Evolutionary conservation across 2,113 vertebrate genomes (phyloP).

Genomic region (Zeus faber): DNA sequence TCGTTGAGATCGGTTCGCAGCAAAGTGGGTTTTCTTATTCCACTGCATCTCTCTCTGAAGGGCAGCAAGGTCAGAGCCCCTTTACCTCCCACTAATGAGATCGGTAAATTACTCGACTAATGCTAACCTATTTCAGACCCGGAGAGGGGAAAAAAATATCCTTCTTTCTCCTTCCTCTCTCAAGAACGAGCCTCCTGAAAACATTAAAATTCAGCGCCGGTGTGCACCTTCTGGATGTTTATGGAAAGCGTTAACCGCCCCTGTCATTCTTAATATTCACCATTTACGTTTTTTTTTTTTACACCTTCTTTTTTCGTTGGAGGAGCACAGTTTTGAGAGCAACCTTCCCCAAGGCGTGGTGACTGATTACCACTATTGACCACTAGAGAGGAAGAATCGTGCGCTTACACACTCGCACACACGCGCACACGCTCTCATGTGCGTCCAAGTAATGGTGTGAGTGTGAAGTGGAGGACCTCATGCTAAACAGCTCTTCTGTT

Average conservation of each 20-base stretch:
- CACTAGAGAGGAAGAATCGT: slow-evolving; percentile 76
- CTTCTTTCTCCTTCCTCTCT: neutral
- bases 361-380: slow-evolving; percentile 86
- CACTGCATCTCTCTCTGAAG: slow-evolving; percentile 53
- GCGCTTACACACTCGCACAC: neutral
- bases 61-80: slow-evolving; percentile 55
- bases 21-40: slow-evolving; percentile 57
- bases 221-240: slow-evolving; percentile 85
- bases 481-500: slow-evolving; percentile 81
- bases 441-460: slow-evolving; percentile 36
- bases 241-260: slow-evolving; percentile 89
- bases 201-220: slow-evolving; percentile 89
- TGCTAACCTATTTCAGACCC: slow-evolving; percentile 49
- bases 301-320: slow-evolving; percentile 76
- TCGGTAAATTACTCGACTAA: slow-evolving; percentile 66
- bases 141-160: neutral
- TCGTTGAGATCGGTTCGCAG: no score
- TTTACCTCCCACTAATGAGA: slow-evolving; percentile 65
- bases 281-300: slow-evolving; percentile 61
- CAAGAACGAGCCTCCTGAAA: slow-evolving; percentile 65
- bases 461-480: slow-evolving; percentile 80
- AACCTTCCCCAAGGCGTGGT: slow-evolving; percentile 84
- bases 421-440: neutral
- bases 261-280: slow-evolving; percentile 98
- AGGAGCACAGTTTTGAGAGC: slow-evolving; percentile 85